Base-by-base conservation (phyloP, 1,140 invertebrate genomes). In the Hesperophylax magnus region DNA sequence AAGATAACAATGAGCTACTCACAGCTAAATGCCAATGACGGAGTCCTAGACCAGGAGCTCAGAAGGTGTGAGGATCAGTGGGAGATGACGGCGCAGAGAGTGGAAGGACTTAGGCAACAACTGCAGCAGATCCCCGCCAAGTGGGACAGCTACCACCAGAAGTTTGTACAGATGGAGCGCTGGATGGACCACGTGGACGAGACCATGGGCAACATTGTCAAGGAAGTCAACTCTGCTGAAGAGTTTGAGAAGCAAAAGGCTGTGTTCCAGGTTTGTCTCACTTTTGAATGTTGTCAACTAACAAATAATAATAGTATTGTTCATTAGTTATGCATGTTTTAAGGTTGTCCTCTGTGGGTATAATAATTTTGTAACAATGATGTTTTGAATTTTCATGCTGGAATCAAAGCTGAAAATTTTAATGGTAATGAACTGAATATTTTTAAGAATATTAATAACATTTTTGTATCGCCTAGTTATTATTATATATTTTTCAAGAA, bases 101-200 rank as follows among this genome's bases (percentile, higher is more conserved):
- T 97, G 18, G 94, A 96, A 83, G 89, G 92, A 78, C 91, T 97
- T 78, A 91, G 93, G 61, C 90, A 94, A 78, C 94, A 97, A 80
- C 87, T 98, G 47, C 94, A 96, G 84, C 94, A 97, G 87, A 95
- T 98, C 81, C 97, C 97, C 5, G 94, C 96, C 75, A 94, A 97
- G 86, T 98, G 97, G 97, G 93, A 95, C 77, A 92, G 93, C 9
- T 98, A 98, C 85, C 93, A 94, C 87, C 87, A 93, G 61, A 97
- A 94, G 91, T 97, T 97, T 86, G 91, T 92, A 31, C 94, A 95
- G 77, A 96, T 98, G 92, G 93, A 94, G n/a, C 88, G 90, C 56
- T 98, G 97, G 96, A 97, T 98, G 96, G 94, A 97, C 85, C 92
- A 93, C 63, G 95, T 98, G 0, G 97, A 98, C 86, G 91, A 91